These are phyloP conservation scores for Trissolcus basalis DNA, from an alignment of 1,140 invertebrate genomes.

Conservation along the genomic window DNA sequence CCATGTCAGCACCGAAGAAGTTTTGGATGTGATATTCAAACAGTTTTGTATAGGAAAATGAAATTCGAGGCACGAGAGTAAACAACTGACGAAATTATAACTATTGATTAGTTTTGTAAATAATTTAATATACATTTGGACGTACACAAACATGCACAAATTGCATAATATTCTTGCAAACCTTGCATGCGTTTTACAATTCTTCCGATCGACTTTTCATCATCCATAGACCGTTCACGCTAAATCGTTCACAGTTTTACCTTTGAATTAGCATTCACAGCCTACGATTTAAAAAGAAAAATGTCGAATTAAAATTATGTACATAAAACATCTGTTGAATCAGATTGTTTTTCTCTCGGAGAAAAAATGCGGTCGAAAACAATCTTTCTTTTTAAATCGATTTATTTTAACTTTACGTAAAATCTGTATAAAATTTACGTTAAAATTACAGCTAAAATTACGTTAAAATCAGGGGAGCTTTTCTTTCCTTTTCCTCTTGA, in stretches of 20 bases:
- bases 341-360: conserved; percentile 5
- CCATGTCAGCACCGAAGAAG: conserved; percentile 84
- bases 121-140: conserved; percentile 7
- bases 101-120: neutral
- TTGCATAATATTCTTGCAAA: no score
- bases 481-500: conserved; percentile 69
- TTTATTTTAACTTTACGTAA: no score
- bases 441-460: no score
- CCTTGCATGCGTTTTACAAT: no score
- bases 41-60: conserved; percentile 94
- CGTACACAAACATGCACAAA: neutral
- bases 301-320: conserved; percentile 9
- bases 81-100: no score
- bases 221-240: conserved; percentile 20
- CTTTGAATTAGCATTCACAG: conserved; percentile 39
- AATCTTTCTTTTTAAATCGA: no score
- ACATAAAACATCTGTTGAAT: conserved; percentile 10
- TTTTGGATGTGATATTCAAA: conserved; percentile 89
- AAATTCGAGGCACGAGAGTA: no score
- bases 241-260: conserved; percentile 21
- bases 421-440: no score
- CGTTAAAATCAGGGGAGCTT: no score
- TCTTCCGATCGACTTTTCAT: conserved; percentile 14
- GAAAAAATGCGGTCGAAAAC: conserved; percentile 17
- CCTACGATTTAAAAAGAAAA: conserved; percentile 22